Evolutionary conservation across 2,113 vertebrate genomes (phyloP).

Genomic region (Proterorhinus semilunaris): DNA sequence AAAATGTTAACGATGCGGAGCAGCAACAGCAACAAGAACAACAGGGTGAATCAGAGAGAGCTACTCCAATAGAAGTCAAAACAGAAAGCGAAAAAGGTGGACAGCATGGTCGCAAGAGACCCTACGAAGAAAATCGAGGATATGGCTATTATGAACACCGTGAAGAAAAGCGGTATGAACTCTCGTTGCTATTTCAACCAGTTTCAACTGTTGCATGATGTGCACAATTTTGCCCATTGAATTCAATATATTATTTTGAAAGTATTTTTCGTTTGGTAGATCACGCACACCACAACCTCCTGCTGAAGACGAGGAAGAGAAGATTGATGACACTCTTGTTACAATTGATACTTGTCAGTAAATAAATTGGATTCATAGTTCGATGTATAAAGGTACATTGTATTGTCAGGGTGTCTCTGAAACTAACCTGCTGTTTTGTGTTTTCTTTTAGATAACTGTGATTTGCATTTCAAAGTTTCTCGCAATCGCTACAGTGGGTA

Average conservation of each 20-base stretch:
- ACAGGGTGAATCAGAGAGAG: background rate
- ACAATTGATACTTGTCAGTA: constrained; percentile 89
- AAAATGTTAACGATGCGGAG: constrained; percentile 45
- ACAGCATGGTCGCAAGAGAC: constrained; percentile 79
- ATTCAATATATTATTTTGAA: background rate
- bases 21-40: constrained; percentile 15
- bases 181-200: background rate
- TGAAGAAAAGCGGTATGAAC: constrained; percentile 82
- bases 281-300: constrained; percentile 86
- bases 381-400: background rate
- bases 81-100: constrained; percentile 54
- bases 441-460: constrained; percentile 83
- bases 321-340: constrained; percentile 85
- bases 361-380: background rate
- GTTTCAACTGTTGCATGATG: too few relatives aligned
- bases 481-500: constrained; percentile 87
- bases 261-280: constrained; percentile 59
- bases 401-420: background rate
- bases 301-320: constrained; percentile 88
- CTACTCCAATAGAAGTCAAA: constrained; percentile 53
- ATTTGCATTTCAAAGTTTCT: constrained; percentile 91
- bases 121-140: constrained; percentile 79
- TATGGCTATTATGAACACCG: constrained; percentile 84
- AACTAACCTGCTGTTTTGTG: background rate
- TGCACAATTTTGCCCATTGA: background rate